A percentile compares a stretch with the other conserved stretches of the same genome.
Evolutionary conservation across 2,113 vertebrate genomes (phyloP).

Genomic region (Semicossyphus pulcher): DNA sequence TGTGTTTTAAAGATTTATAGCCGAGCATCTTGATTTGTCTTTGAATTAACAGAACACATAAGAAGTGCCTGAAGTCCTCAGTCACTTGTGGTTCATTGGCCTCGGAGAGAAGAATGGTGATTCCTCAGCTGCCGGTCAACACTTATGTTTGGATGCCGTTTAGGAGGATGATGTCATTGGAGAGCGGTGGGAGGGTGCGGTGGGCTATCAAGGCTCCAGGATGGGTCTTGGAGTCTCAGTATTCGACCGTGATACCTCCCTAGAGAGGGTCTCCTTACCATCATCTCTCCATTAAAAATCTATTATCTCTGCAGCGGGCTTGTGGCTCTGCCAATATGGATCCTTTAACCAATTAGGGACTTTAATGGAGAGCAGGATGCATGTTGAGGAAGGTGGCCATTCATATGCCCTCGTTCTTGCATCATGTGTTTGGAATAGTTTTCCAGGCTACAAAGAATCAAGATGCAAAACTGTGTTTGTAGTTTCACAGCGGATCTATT

Average conservation of each 20-base stretch:
- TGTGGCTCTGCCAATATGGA: slow-evolving; percentile 76
- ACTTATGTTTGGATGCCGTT: slow-evolving; percentile 62
- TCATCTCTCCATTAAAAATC: slow-evolving; percentile 83
- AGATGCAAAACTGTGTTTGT: too few relatives aligned
- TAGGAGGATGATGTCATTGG: slow-evolving; percentile 73
- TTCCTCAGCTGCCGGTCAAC: slow-evolving; percentile 48
- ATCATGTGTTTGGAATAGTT: slow-evolving; percentile 7
- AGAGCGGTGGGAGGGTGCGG: slow-evolving; percentile 57
- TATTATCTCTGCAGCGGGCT: slow-evolving; percentile 79
- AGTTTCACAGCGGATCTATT: too few relatives aligned
- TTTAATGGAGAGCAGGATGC: slow-evolving; percentile 64
- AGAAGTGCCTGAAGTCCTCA: background rate
- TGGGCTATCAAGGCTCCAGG: slow-evolving; percentile 60
- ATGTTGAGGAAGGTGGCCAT: slow-evolving; percentile 34
- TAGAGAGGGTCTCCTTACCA: slow-evolving; percentile 80
- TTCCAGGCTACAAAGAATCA: background rate
- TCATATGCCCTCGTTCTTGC: slow-evolving; percentile 12
- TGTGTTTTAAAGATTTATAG: background rate
- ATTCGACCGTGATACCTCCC: slow-evolving; percentile 76
- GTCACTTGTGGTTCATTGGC: slow-evolving; percentile 23
- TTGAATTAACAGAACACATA: background rate
- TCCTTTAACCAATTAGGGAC: slow-evolving; percentile 79
- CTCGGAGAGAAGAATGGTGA: slow-evolving; percentile 14
- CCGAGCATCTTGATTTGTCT: background rate
- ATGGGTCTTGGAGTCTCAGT: slow-evolving; percentile 71